phyloP scores from a whole-genome alignment of 2,888 invertebrate species.

The Leptinotarsa juncta region DNA sequence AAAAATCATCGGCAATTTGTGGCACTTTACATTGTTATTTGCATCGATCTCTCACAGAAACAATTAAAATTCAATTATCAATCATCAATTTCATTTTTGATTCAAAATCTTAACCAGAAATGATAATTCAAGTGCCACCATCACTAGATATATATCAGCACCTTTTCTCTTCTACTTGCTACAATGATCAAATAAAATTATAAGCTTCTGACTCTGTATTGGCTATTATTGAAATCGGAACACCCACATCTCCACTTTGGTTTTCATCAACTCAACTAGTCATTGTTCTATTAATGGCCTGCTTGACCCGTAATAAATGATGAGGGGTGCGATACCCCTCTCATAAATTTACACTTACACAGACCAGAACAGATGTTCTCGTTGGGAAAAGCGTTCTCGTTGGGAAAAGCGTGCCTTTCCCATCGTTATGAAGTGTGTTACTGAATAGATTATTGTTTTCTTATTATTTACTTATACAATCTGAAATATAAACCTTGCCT shows the following conservation, averaged over 20 bases:
- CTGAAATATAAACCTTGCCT: not conserved
- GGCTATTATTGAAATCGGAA: not conserved
- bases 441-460: not conserved
- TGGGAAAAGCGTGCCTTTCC: not conserved
- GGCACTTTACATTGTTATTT: too few species aligned
- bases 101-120: too few species aligned
- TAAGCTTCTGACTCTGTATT: not conserved
- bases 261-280: constrained; percentile 11
- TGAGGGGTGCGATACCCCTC: constrained; percentile 33
- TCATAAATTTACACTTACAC: not conserved
- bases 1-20: too few species aligned
- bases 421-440: not conserved
- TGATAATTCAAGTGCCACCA: too few species aligned
- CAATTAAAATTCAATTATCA: too few species aligned
- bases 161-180: not conserved
- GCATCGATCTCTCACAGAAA: too few species aligned
- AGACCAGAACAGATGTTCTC: not conserved
- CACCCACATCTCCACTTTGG: not conserved
- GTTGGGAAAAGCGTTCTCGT: not conserved
- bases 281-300: constrained; percentile 16
- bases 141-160: too few species aligned
- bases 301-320: constrained; percentile 20
- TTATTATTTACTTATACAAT: not conserved
- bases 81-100: too few species aligned
- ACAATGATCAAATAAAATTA: not conserved